These are phyloP conservation scores for Hyposoter didymator DNA, from an alignment of 2,888 invertebrate genomes.

Conservation along the genomic window DNA sequence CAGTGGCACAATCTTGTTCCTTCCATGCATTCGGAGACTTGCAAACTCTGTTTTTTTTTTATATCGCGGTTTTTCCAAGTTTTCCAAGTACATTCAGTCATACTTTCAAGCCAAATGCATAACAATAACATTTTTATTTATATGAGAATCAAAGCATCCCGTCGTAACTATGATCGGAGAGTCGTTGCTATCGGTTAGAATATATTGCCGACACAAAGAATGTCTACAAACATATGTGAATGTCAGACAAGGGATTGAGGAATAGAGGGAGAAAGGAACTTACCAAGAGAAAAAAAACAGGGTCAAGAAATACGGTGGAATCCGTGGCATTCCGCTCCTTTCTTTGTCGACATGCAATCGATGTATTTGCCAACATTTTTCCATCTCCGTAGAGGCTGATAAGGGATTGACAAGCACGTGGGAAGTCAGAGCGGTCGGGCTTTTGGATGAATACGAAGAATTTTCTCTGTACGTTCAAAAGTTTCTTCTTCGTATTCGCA, in stretches of 20 bases:
- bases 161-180: not conserved
- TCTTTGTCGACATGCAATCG: not conserved
- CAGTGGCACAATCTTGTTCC: conserved; percentile 38
- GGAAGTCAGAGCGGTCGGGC: not conserved
- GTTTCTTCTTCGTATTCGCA: not conserved
- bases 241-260: not conserved
- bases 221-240: not conserved
- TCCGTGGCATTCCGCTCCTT: conserved; percentile 8
- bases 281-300: conserved; percentile 10
- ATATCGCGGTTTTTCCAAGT: no score
- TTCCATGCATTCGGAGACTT: not conserved
- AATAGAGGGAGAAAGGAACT: not conserved
- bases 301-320: conserved; percentile 35
- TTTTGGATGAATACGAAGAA: not conserved
- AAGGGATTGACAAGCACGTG: not conserved
- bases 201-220: not conserved
- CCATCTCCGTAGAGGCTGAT: not conserved
- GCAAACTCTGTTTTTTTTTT: not conserved
- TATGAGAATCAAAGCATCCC: not conserved
- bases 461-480: not conserved
- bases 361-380: conserved; percentile 29
- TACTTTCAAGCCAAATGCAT: not conserved
- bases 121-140: not conserved
- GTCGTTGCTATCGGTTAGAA: not conserved
- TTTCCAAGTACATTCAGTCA: no score